Base-by-base conservation (phyloP, 2,888 invertebrate species). In the Ligdia adustata region DNA sequence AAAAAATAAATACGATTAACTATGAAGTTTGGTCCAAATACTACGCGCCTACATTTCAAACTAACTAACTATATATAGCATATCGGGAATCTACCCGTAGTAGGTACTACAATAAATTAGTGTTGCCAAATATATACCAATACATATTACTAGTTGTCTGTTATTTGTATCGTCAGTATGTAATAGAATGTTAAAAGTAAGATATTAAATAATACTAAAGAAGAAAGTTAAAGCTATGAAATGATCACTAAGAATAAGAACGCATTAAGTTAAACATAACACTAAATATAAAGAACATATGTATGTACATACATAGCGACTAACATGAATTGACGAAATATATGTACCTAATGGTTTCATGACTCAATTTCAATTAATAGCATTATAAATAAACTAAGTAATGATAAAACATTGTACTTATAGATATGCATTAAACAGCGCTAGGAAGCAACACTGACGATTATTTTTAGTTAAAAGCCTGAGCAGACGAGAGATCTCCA, bases 11-110 rank as follows among this genome's bases (percentile, higher is more conserved):
- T 28, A 38, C 37, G 11, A 11, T 14, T 16, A 49, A 42, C 52
- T 43, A 44, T 38, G 37, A 34, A 43, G 52, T 45, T 64, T 64
- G 60, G 62, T 60, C 60, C 62, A 57, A 57, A 57, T 51, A 49
- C 46, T 50, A 42, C 31, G 32, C 37, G 9, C 40, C 44, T 47
- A 52, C 44, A 28, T 26, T 28, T 33, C 9, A 31, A 42, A 14
- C 26, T 35, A 40, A 26, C n/a, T n/a, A n/a, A n/a, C n/a, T n/a
- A n/a, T n/a, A n/a, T n/a, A n/a, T n/a, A n/a, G n/a, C 14, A 9
- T 4, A n/a, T 9, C 18, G 27, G 15, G 26, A 31, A 20, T 15
- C 18, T 11, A 15, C 5, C 5, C 11, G 26, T n/a, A 22, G 22
- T 3, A 22, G n/a, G 22, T 22, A 22, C n/a, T 22, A 22, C 6